Evolutionary conservation across 2,113 vertebrate species (phyloP).

Genomic region (Eubucco bourcierii): DNA sequence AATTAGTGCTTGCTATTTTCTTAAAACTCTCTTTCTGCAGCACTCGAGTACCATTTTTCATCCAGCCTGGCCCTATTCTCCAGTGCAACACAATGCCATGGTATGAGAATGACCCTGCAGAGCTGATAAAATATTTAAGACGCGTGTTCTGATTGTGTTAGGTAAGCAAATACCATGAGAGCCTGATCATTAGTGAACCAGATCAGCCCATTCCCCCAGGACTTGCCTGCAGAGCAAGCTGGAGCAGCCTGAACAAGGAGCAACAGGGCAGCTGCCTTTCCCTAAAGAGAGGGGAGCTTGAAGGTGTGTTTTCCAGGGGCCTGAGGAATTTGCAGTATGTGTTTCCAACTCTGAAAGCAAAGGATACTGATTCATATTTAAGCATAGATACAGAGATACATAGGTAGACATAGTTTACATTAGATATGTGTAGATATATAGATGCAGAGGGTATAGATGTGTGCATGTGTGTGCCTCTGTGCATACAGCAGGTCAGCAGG

Average conservation of each 20-base stretch:
- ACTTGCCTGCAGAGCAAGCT: not conserved
- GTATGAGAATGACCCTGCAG: conserved; percentile 57
- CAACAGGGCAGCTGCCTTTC: not conserved
- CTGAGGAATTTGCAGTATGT: not conserved
- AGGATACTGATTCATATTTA: not conserved
- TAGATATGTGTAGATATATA: not conserved
- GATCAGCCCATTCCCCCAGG: conserved; percentile 55
- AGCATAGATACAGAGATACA: not conserved
- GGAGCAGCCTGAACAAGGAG: not conserved
- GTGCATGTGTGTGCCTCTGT: not conserved
- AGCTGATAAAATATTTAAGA: conserved; percentile 77
- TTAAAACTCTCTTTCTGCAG: conserved; percentile 18
- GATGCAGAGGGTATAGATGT: not conserved
- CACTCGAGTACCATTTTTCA: not conserved
- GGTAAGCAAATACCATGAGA: conserved; percentile 72
- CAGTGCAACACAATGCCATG: conserved; percentile 6
- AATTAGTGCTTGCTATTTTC: not conserved
- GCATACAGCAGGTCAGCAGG: conserved; percentile 51
- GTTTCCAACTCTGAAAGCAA: not conserved
- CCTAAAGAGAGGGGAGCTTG: not conserved
- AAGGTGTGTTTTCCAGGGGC: not conserved
- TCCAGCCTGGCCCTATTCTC: conserved; percentile 6
- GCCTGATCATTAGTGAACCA: conserved; percentile 60
- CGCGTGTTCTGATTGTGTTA: conserved; percentile 60
- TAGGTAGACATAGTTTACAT: not conserved